phyloP scores from a whole-genome alignment of 2,113 vertebrate species.

The Polyodon spathula region DNA sequence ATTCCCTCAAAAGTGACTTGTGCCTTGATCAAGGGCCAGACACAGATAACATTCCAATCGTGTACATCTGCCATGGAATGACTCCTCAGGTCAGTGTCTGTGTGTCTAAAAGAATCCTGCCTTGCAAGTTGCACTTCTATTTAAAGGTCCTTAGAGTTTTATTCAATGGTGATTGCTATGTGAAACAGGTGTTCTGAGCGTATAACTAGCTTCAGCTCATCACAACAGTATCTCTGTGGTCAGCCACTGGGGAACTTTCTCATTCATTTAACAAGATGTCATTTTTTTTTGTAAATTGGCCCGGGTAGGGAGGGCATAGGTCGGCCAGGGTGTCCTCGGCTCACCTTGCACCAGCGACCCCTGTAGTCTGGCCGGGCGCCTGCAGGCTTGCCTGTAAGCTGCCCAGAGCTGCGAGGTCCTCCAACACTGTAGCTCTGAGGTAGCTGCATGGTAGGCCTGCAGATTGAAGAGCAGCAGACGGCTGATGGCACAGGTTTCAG shows the following conservation, averaged over 20 bases:
- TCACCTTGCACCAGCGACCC: too few species aligned
- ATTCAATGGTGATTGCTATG: neutral
- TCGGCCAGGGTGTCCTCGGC: too few species aligned
- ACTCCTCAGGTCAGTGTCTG: slow-evolving; percentile 79
- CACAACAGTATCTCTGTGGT: neutral
- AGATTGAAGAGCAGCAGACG: too few species aligned
- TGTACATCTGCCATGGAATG: slow-evolving; percentile 97
- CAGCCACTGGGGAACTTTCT: neutral
- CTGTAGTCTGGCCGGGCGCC: too few species aligned
- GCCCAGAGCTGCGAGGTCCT: too few species aligned
- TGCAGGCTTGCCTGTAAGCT: too few species aligned
- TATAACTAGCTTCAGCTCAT: neutral
- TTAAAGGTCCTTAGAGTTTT: slow-evolving; percentile 11
- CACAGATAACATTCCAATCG: slow-evolving; percentile 88
- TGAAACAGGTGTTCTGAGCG: neutral
- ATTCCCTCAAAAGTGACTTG: slow-evolving; percentile 86
- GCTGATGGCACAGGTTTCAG: too few species aligned
- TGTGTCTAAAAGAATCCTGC: neutral
- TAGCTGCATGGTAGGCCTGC: too few species aligned
- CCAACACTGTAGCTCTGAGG: too few species aligned
- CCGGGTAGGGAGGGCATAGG: too few species aligned
- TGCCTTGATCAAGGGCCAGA: slow-evolving; percentile 96
- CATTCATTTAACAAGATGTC: neutral
- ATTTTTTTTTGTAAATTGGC: neutral
- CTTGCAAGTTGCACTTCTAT: neutral